Base-by-base conservation (phyloP, 30 jellyfish, hydroid and myxozoan species). In the Hydractinia echinata region DNA sequence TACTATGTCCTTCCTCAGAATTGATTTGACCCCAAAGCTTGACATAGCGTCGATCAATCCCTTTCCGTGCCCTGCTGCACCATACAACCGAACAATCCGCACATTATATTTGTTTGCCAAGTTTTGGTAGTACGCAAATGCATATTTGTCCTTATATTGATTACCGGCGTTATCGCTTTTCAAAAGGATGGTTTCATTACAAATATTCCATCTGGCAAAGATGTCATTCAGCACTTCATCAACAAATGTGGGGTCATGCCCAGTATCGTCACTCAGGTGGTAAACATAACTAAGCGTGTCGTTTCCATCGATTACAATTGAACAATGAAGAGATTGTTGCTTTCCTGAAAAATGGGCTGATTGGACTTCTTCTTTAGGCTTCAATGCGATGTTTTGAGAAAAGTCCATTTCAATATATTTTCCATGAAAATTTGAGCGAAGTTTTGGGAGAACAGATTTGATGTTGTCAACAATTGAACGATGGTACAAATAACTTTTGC, bases 181-280 rank as follows among this genome's bases (percentile, higher is more conserved):
- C 30, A 73, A 11, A 11, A 73, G 73, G 15, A 73, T 50, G 73
- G 74, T 73, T 73, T 52, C 83, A 50, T 73, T 4, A 9, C 44
- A 13, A 73, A 52, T 73, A 10, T 73, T 73, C 83, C 83, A 73
- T 73, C 74, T 50, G 0, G n/a, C 51, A 30, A 73, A 73, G 30
- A 73, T 30, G 74, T 73, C 83, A 50, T 73, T 14, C 13, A 73
- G 20, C 74, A 73, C 83, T 73, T 73, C 79, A 51, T 73, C 79
- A 18, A 73, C 83, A 52, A 73, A 73, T 14, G 76, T 16, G 74
- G 83, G 83, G 39, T 73, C 83, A 74, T 73, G 79, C 10, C 83
- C 83, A 50, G 83, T 73, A 51, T 73, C 83, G 51, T 73, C 83
- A 4, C 83, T 18, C 76, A 73, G 4, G 39, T 73, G 83, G 51